Evolutionary conservation across 1,140 invertebrate species (phyloP), one percentile per base, ranked within the genome.

Genomic region (Alviniconcha marisindica): DNA sequence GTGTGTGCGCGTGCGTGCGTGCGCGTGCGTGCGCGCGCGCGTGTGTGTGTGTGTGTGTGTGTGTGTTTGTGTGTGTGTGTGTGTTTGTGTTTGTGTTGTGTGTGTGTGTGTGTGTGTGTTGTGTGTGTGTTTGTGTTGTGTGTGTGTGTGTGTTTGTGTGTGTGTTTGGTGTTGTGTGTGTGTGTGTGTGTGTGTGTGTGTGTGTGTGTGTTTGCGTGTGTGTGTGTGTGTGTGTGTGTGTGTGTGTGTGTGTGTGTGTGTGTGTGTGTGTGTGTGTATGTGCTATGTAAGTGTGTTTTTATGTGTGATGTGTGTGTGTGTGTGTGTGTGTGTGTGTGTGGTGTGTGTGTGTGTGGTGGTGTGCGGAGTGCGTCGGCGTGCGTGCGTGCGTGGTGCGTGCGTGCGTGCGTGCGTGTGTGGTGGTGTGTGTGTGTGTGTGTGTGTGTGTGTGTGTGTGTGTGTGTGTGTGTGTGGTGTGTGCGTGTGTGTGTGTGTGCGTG

Each of bases 41-140:
- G 69, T 24, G 56, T 73, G 69, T 24, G 33, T 73, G 69, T 31
- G 69, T 38, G 33, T 38, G 69, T 73, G 69, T 73, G 28, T 38
- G 31, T 38, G 69, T 73, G 69, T 73, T 14, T 73, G 2, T 73
- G 69, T 38, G 21, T 42, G 69, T 73, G 5, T 38, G 33, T 38
- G 21, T 18, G 38, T 36, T 5, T 18, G n/a, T 28, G 4, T 24
- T 4, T 60, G 12, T 38, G 69, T 42, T 15, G 69, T 38, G 5
- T 38, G 28, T 73, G 12, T 73, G 69, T 73, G 5, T 38, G 38
- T 18, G n/a, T 15, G 38, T 38, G 69, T 38, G 31, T 18, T 38
- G 31, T 18, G 69, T 12, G 69, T 18, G 69, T 73, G 38, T 48
- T 18, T 48, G 44, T 10, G 18, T 18, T 48, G 7, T 48, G 5